Base-by-base conservation (phyloP, 2,888 invertebrate species). In the Agrotis segetum region DNA sequence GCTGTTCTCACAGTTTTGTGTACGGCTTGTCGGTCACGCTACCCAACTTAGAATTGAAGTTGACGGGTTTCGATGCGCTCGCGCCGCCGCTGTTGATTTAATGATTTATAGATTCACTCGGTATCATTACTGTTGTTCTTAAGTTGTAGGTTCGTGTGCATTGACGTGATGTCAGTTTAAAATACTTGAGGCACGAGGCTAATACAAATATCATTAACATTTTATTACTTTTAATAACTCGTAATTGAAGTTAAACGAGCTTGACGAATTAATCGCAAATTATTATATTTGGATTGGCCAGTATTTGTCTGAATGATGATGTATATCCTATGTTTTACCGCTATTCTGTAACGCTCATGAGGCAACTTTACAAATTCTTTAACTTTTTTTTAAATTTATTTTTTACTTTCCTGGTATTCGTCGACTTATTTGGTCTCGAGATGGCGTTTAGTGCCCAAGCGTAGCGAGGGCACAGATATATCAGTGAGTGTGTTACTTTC, bases 151-250 rank as follows among this genome's bases (percentile, higher is more conserved):
- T 59, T 59, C 53, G 21, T 66, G 66, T 58, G 21, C n/a, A 14
- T 17, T 24, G 29, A n/a, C 40, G 66, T 56, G 79, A 61, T 44
- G 44, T 34, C 44, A 49, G 58, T 24, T 65, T 16, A 62, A 58
- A 59, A 40, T 61, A 49, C 16, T 13, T 13, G 19, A 46, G 21
- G 34, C 76, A 59, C 56, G 61, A 47, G 29, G 49, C 9, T 61
- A 19, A 29, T 52, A 53, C 21, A 74, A 64, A 61, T 58, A 62
- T 65, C 16, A 63, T 67, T 75, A 63, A n/a, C 21, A 52, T 80
- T 74, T 67, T 80, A 46, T 53, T 63, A 63, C 50, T 55, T 59
- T 63, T 80, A 77, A 81, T 67, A 17, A 67, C 53, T 58, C 13
- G 7, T 59, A 81, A 67, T 76, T 60, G 63, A 13, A 21, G n/a